Evolutionary conservation across 2,113 vertebrate genomes (phyloP).

Genomic region (Corythaeola cristata): DNA sequence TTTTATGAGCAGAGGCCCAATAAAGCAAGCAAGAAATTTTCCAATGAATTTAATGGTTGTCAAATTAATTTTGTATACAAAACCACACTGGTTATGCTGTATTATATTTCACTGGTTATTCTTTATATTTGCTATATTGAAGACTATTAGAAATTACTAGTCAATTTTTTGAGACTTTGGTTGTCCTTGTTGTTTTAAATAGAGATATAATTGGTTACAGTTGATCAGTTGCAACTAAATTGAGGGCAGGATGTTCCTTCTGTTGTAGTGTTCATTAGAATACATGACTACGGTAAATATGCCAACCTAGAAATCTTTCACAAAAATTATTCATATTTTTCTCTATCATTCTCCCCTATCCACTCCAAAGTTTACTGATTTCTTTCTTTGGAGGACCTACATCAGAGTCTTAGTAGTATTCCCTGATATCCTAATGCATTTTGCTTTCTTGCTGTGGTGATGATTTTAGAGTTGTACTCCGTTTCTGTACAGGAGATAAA

Average conservation of each 20-base stretch:
- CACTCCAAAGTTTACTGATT: background rate
- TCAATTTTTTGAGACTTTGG: background rate
- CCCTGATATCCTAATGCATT: background rate
- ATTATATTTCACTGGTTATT: background rate
- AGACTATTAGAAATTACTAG: background rate
- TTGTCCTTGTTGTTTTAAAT: background rate
- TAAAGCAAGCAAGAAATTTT: background rate
- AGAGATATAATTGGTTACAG: background rate
- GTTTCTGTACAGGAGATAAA: background rate
- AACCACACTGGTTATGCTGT: background rate
- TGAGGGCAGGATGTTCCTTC: background rate
- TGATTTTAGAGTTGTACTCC: background rate
- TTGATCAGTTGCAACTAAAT: background rate
- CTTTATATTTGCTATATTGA: background rate
- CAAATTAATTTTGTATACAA: background rate
- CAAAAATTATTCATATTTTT: background rate
- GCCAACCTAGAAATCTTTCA: background rate
- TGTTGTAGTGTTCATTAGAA: background rate
- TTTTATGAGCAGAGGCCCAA: background rate
- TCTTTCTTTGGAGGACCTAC: background rate
- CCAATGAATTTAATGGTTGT: background rate
- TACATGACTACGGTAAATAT: background rate
- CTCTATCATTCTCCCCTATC: background rate
- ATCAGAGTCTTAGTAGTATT: background rate
- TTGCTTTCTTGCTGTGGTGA: background rate